Conservation (phyloP, 2,888 invertebrate species). For the Chloroclystis v-ata region DNA sequence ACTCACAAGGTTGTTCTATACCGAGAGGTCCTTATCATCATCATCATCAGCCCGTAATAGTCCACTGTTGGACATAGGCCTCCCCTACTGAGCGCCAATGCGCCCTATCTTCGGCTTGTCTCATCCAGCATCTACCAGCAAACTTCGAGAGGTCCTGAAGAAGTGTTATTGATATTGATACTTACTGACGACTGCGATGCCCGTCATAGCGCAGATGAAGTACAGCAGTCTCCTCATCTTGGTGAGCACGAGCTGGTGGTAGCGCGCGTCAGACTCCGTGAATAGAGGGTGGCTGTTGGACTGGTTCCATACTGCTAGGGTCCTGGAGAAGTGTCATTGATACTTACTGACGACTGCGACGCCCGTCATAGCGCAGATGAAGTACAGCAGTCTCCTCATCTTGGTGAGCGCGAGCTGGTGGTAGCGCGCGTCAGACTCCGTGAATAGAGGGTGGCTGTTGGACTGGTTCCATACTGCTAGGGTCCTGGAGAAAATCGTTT, state of each 20-base stretch:
- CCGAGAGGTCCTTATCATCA: too few relatives aligned
- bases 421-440: constrained; percentile 88
- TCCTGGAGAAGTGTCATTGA: not conserved
- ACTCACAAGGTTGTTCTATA: too few relatives aligned
- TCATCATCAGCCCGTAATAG: too few relatives aligned
- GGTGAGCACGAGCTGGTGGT: constrained; percentile 84
- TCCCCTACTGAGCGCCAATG: too few relatives aligned
- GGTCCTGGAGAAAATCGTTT: constrained; percentile 67
- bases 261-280: constrained; percentile 88
- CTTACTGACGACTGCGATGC: constrained; percentile 80
- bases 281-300: constrained; percentile 90
- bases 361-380: constrained; percentile 80
- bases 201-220: constrained; percentile 80
- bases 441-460: constrained; percentile 89
- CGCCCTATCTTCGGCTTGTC: too few relatives aligned
- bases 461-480: constrained; percentile 90
- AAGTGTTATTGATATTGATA: constrained; percentile 22
- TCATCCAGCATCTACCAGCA: too few relatives aligned
- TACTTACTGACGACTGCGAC: constrained; percentile 79
- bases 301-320: constrained; percentile 81
- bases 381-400: constrained; percentile 84
- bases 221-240: constrained; percentile 86
- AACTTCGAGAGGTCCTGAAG: not conserved
- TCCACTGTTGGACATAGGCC: too few relatives aligned
- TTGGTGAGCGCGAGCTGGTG: constrained; percentile 85